Conservation (phyloP, 2,113 vertebrate species). For the Rutilus rutilus region DNA sequence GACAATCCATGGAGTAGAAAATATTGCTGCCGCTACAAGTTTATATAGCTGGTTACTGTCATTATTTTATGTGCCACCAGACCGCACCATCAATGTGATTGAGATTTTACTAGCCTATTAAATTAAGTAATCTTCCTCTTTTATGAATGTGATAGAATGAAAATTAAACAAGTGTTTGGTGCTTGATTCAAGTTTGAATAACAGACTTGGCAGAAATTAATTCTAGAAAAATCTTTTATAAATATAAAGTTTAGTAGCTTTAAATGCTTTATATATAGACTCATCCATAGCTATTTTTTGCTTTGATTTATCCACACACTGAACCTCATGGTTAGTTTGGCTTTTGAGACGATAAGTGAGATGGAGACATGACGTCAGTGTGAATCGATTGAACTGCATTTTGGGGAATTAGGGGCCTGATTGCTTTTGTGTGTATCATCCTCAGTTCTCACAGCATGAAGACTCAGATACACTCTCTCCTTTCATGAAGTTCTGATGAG, state of each 20-base stretch:
- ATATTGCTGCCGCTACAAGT: slow-evolving; percentile 18
- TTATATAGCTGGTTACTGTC: slow-evolving; percentile 20
- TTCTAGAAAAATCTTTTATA: neutral
- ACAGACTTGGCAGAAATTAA: neutral
- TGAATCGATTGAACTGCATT: slow-evolving; percentile 46
- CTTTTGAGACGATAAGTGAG: slow-evolving; percentile 4
- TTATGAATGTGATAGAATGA: neutral
- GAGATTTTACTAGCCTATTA: slow-evolving; percentile 19
- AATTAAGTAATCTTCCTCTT: neutral
- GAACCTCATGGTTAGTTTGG: slow-evolving; percentile 5
- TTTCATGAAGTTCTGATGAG: slow-evolving; percentile 13
- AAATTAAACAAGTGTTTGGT: slow-evolving; percentile 19
- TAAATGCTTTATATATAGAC: slow-evolving; percentile 5
- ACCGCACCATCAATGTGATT: neutral
- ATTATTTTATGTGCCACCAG: slow-evolving; percentile 9
- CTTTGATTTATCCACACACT: slow-evolving; percentile 24
- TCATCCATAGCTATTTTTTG: slow-evolving; percentile 1
- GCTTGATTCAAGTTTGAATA: neutral
- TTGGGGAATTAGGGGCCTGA: slow-evolving; percentile 44
- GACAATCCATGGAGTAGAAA: slow-evolving; percentile 2
- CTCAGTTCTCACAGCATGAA: neutral
- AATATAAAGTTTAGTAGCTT: neutral
- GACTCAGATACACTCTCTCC: neutral
- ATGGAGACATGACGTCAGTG: neutral
- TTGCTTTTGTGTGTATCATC: slow-evolving; percentile 48